These are phyloP conservation scores for Bufo bufo DNA, from an alignment of 2,113 vertebrate species.

Conservation along the genomic window DNA sequence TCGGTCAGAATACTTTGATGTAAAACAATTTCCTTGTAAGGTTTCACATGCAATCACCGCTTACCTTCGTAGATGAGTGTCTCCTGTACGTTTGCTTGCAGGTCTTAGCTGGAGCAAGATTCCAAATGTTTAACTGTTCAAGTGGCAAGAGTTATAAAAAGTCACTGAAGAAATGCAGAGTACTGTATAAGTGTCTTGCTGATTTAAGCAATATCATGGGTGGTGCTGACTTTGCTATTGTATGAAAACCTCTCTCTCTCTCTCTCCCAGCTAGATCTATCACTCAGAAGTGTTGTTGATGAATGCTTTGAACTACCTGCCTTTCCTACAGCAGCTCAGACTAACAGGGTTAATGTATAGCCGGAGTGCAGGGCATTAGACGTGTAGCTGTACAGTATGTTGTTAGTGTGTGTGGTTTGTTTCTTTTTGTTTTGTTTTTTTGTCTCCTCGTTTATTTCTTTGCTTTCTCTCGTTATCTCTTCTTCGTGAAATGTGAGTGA, in stretches of 20 bases:
- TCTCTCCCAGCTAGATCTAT: neutral
- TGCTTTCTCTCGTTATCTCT: neutral
- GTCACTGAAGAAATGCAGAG: constrained; percentile 28
- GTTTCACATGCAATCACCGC: neutral
- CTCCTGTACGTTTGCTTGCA: neutral
- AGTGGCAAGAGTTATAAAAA: neutral
- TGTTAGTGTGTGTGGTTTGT: neutral
- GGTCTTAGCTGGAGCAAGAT: neutral
- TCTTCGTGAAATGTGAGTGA: neutral
- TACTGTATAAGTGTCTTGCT: constrained; percentile 36
- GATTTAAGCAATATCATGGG: constrained; percentile 46
- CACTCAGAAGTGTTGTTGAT: neutral
- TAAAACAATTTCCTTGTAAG: neutral
- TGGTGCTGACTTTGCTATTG: constrained; percentile 55
- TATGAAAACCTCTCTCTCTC: constrained; percentile 25
- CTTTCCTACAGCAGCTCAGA: neutral
- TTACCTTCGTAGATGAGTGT: constrained; percentile 1
- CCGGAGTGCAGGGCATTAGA: neutral
- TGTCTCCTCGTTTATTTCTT: neutral
- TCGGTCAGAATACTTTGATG: neutral
- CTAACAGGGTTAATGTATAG: neutral
- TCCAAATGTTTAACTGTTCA: constrained; percentile 22
- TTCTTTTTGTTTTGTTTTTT: neutral
- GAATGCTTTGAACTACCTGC: constrained; percentile 7
- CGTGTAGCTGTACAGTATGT: neutral